These are phyloP conservation scores for Catharus bicknelli DNA, from an alignment of 2,113 vertebrate genomes.

Conservation along the genomic window DNA sequence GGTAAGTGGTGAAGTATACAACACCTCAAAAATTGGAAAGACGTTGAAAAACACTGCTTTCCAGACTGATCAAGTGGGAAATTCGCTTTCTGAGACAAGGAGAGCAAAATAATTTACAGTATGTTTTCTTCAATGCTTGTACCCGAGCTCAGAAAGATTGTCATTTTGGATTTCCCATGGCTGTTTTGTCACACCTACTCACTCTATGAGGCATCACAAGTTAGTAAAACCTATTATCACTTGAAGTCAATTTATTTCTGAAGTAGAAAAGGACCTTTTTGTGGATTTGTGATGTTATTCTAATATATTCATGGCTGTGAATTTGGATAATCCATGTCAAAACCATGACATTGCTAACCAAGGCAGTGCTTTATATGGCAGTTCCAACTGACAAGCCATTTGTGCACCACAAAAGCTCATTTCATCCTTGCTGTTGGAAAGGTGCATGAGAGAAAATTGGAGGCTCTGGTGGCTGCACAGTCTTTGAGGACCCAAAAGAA, in stretches of 20 bases:
- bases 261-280: background rate
- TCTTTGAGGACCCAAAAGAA: background rate
- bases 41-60: background rate
- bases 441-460: background rate
- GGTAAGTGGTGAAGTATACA: constrained; percentile 12
- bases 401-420: background rate
- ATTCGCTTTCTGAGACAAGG: background rate
- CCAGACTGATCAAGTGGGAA: background rate
- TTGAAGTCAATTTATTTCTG: background rate
- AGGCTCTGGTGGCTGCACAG: background rate
- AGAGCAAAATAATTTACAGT: background rate
- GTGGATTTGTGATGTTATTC: background rate
- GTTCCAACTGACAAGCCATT: background rate
- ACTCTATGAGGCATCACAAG: background rate
- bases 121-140: background rate
- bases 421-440: background rate
- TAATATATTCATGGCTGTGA: background rate
- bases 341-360: background rate
- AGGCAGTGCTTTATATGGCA: background rate
- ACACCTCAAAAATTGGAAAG: background rate
- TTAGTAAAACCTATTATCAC: background rate
- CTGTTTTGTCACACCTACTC: background rate
- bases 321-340: background rate
- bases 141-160: background rate
- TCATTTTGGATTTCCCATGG: background rate